Conservation (phyloP, 2,797 vertebrate species). For the Coranthus polyacanthus region DNA sequence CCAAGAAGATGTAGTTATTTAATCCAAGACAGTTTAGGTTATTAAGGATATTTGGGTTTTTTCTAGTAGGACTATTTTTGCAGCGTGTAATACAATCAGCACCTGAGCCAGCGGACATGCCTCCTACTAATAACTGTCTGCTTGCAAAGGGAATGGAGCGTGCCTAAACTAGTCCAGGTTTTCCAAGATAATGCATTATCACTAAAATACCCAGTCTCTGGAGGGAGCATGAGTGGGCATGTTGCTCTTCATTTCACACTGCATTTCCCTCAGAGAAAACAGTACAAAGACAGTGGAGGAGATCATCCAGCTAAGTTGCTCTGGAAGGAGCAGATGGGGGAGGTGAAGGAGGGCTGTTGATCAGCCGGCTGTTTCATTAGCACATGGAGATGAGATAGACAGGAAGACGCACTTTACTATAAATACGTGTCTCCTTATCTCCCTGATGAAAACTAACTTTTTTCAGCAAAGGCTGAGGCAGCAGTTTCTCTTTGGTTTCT, state of each 20-base stretch:
- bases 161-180: slow-evolving; percentile 2
- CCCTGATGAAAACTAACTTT: slow-evolving; percentile 48
- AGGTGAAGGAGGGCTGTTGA: too few relatives aligned
- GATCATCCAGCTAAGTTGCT: slow-evolving; percentile 18
- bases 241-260: slow-evolving; percentile 53
- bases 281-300: slow-evolving; percentile 10
- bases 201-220: slow-evolving; percentile 15
- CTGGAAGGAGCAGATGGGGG: slow-evolving; percentile 34
- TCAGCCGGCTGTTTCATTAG: slow-evolving; percentile 75
- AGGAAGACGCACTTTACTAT: slow-evolving; percentile 42
- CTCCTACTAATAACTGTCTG: slow-evolving; percentile 8
- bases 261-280: slow-evolving; percentile 24
- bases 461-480: too few relatives aligned
- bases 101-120: slow-evolving; percentile 31
- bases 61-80: too few relatives aligned
- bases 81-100: slow-evolving; percentile 42
- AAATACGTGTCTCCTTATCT: slow-evolving; percentile 39
- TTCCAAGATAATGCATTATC: slow-evolving; percentile 35
- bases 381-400: slow-evolving; percentile 69
- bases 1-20: too few relatives aligned
- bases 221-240: slow-evolving; percentile 47
- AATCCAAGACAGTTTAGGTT: too few relatives aligned
- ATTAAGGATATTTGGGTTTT: too few relatives aligned
- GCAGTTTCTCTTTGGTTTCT: too few relatives aligned
- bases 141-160: slow-evolving; percentile 10